Percentiles rank a stretch among this genome's conserved stretches.
phyloP scores from a whole-genome alignment of 2,888 invertebrate genomes.

The Limnephilus auricula region DNA sequence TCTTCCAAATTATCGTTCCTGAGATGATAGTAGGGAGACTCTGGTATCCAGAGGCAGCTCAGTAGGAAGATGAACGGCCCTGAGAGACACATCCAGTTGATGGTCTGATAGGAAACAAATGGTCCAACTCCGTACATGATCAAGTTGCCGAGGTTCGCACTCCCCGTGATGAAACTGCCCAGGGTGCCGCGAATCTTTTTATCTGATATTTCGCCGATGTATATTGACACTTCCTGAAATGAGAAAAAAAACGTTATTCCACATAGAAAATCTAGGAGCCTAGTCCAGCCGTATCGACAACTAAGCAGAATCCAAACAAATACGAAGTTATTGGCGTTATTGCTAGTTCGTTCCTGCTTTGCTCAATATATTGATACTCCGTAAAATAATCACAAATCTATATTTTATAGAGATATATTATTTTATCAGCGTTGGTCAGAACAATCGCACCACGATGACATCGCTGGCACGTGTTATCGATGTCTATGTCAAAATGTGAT shows the following conservation, averaged over 20 bases:
- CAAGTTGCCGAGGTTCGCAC: conserved; percentile 75
- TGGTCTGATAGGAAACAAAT: conserved; percentile 73
- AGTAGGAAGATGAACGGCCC: conserved; percentile 75
- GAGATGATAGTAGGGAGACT: conserved; percentile 80
- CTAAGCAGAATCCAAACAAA: too few relatives aligned
- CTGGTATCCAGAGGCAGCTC: conserved; percentile 79
- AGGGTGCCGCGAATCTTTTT: conserved; percentile 76
- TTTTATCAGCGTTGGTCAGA: too few relatives aligned
- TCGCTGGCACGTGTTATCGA: too few relatives aligned
- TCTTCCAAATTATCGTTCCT: conserved; percentile 75
- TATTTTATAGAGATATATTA: too few relatives aligned
- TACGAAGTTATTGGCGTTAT: too few relatives aligned
- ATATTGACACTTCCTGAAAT: conserved; percentile 76
- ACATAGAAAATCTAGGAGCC: too few relatives aligned
- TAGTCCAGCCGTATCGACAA: too few relatives aligned
- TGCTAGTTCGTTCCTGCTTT: too few relatives aligned
- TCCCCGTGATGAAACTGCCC: conserved; percentile 76
- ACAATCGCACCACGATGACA: too few relatives aligned
- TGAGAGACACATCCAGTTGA: conserved; percentile 74
- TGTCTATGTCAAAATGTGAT: too few relatives aligned
- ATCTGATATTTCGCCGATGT: conserved; percentile 77
- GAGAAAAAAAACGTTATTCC: not conserved
- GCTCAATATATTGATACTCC: too few relatives aligned
- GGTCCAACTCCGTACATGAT: conserved; percentile 75
- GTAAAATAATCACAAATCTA: too few relatives aligned